Evolutionary conservation across 2,113 vertebrate species (phyloP).

Genomic region (Salminus brasiliensis): DNA sequence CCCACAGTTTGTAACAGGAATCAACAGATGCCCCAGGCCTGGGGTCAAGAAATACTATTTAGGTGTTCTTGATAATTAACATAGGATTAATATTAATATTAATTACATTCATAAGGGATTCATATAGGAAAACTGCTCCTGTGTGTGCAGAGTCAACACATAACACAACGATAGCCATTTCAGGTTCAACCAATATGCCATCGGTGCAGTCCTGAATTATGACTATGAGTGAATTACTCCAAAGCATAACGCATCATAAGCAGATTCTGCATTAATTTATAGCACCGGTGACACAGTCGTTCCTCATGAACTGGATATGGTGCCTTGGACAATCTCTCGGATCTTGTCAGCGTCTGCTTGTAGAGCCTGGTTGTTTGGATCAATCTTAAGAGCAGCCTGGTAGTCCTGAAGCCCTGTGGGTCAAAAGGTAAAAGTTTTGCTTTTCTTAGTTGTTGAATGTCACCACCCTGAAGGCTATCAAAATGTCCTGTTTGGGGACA

Average conservation of each 20-base stretch:
- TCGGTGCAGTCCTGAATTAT: background rate
- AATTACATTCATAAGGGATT: too few relatives aligned
- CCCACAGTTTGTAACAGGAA: background rate
- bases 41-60: background rate
- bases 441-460: background rate
- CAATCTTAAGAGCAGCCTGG: slow-evolving; percentile 88
- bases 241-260: background rate
- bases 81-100: background rate
- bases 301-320: slow-evolving; percentile 21
- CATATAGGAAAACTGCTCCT: too few relatives aligned
- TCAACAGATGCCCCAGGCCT: background rate
- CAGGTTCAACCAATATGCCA: too few relatives aligned
- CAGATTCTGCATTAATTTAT: background rate
- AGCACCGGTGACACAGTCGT: too few relatives aligned
- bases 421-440: background rate
- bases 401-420: slow-evolving; percentile 90
- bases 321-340: slow-evolving; percentile 81
- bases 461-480: too few relatives aligned
- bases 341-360: slow-evolving; percentile 84
- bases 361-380: slow-evolving; percentile 78
- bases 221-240: background rate
- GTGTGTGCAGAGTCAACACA: too few relatives aligned
- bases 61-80: background rate
- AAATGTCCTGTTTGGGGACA: too few relatives aligned
- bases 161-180: background rate